Evolutionary conservation across 2,797 vertebrate species (phyloP).

Genomic region (Perdix hodgsoniae): DNA sequence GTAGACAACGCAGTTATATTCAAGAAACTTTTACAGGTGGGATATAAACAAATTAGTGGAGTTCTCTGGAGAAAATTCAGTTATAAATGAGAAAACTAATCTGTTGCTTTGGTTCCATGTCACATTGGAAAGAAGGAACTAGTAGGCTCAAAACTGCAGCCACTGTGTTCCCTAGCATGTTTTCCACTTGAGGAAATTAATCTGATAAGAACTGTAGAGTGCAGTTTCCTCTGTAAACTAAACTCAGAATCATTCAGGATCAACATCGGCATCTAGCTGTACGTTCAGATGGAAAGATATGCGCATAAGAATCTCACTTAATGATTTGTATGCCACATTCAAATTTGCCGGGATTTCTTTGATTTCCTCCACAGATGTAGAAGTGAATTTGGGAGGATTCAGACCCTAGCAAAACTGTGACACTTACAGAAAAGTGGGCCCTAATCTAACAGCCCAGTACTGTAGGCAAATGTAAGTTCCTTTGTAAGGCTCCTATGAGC

Average conservation of each 20-base stretch:
- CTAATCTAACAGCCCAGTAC: rapidly evolving
- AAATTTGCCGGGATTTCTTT: neutral
- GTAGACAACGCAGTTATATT: neutral
- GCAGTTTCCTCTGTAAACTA: neutral
- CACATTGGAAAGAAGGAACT: neutral
- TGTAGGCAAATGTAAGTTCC: neutral
- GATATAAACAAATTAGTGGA: rapidly evolving
- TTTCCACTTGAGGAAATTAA: neutral
- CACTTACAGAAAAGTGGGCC: neutral
- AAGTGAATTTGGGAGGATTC: neutral
- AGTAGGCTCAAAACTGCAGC: neutral
- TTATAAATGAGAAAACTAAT: neutral
- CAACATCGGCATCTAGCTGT: neutral
- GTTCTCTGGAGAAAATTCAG: neutral
- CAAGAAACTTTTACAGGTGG: neutral
- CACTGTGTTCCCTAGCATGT: neutral
- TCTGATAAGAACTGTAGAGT: neutral
- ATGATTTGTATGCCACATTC: neutral
- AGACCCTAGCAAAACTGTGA: neutral
- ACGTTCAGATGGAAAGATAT: neutral
- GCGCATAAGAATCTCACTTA: neutral
- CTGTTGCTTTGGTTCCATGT: neutral
- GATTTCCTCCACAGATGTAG: neutral
- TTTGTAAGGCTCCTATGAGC: neutral
- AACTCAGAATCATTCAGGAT: neutral